These are phyloP conservation scores for Yponomeuta plumbellus DNA, from an alignment of 2,888 invertebrate species.

Conservation along the genomic window DNA sequence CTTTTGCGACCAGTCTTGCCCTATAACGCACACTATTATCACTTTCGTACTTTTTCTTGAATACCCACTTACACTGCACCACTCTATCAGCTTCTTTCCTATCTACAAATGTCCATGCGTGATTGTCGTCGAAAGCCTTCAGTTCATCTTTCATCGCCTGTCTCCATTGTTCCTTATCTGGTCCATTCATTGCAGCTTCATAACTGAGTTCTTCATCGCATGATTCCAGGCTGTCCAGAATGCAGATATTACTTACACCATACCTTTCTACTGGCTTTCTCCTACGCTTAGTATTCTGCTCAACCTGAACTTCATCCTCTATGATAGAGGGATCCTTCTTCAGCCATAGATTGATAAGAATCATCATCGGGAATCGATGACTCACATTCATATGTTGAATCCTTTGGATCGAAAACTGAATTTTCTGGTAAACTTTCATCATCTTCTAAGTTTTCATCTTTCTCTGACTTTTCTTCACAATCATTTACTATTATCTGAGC, in stretches of 20 bases:
- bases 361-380: conserved; percentile 11
- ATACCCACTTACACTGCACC: no score
- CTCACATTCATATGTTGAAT: background rate
- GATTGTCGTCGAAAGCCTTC: conserved; percentile 13
- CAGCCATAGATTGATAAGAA: background rate
- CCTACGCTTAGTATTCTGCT: background rate
- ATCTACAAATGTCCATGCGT: no score
- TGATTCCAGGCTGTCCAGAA: no score
- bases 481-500: background rate
- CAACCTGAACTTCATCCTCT: background rate
- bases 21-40: no score
- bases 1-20: no score
- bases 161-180: conserved; percentile 18
- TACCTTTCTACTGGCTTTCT: background rate
- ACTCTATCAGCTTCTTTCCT: no score
- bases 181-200: conserved; percentile 18
- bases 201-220: background rate
- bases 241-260: conserved; percentile 2
- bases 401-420: no score
- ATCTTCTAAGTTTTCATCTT: background rate
- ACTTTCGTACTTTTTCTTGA: no score
- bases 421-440: background rate
- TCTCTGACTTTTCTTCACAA: conserved; percentile 18
- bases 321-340: background rate
- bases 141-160: conserved; percentile 14